These are phyloP conservation scores for Anthoptus insignis DNA, from an alignment of 2,888 invertebrate genomes.

Conservation along the genomic window DNA sequence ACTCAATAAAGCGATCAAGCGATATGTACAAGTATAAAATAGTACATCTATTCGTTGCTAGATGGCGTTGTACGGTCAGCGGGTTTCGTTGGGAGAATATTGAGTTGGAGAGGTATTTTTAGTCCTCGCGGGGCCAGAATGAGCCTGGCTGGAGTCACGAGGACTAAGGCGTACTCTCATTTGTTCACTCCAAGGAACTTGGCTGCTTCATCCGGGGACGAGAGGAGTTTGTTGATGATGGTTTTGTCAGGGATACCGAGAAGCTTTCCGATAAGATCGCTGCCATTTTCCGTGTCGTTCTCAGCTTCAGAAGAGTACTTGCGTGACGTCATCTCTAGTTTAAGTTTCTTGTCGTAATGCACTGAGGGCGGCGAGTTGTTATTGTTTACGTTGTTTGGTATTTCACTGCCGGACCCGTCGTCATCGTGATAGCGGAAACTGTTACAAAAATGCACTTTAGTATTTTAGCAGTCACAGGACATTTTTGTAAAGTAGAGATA, in stretches of 20 bases:
- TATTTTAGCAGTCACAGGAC: slow-evolving; percentile 16
- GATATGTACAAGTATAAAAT: slow-evolving; percentile 44
- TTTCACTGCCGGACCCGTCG: slow-evolving; percentile 78
- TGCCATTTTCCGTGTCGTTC: slow-evolving; percentile 86
- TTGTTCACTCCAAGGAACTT: slow-evolving; percentile 95
- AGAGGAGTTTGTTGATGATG: slow-evolving; percentile 94
- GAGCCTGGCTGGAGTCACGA: slow-evolving; percentile 80
- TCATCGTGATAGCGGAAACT: slow-evolving; percentile 81
- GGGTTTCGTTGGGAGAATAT: slow-evolving; percentile 43
- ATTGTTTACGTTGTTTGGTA: slow-evolving; percentile 83
- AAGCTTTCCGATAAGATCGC: slow-evolving; percentile 95
- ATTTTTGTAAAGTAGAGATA: too few species aligned
- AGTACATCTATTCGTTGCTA: slow-evolving; percentile 63
- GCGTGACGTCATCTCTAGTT: slow-evolving; percentile 79
- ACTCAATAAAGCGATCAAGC: slow-evolving; percentile 57
- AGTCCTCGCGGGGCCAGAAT: slow-evolving; percentile 82
- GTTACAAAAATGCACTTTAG: slow-evolving; percentile 34
- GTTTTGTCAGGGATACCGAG: slow-evolving; percentile 95
- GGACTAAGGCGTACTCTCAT: slow-evolving; percentile 86
- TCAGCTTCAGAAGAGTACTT: slow-evolving; percentile 82
- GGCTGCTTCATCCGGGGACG: slow-evolving; percentile 95
- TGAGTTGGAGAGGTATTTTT: slow-evolving; percentile 63
- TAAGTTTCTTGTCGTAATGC: slow-evolving; percentile 85
- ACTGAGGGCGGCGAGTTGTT: slow-evolving; percentile 86
- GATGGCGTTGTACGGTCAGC: slow-evolving; percentile 66